These are phyloP conservation scores for Balanococcus diminutus DNA, from an alignment of 2,888 invertebrate genomes.

Conservation along the genomic window DNA sequence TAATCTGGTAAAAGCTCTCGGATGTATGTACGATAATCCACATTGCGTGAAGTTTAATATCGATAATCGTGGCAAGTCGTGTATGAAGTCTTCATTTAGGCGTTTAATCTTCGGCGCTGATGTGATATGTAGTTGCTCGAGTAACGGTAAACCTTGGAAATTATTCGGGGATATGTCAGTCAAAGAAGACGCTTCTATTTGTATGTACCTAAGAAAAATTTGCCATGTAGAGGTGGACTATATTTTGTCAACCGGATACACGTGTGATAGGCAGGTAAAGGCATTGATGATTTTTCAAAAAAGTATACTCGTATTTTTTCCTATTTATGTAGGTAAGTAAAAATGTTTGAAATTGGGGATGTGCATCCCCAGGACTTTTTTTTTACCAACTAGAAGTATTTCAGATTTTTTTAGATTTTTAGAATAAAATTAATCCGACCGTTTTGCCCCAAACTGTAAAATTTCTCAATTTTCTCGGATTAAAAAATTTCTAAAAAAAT, in stretches of 20 bases:
- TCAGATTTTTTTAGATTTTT: no score
- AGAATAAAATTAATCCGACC: no score
- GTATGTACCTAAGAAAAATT: constrained; percentile 64
- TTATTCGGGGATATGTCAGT: constrained; percentile 71
- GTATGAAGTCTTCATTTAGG: constrained; percentile 76
- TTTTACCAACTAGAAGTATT: no score
- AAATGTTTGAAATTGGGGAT: no score
- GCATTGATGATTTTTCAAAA: no score
- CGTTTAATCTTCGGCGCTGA: constrained; percentile 69
- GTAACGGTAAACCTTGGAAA: constrained; percentile 68
- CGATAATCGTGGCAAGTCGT: constrained; percentile 71
- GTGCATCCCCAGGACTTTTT: no score
- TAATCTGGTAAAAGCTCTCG: constrained; percentile 74
- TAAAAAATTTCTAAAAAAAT: no score
- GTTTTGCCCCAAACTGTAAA: no score
- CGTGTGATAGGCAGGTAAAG: no score
- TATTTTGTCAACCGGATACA: not conserved
- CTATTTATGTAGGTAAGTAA: no score
- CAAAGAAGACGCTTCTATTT: constrained; percentile 71
- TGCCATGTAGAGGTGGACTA: not conserved
- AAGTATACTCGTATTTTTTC: no score
- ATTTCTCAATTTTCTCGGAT: no score
- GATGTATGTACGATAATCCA: constrained; percentile 77
- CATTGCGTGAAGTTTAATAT: constrained; percentile 78
- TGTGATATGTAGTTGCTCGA: constrained; percentile 77